Evolutionary conservation across 1,140 invertebrate genomes (phyloP).

Genomic region (Gryllus bimaculatus): DNA sequence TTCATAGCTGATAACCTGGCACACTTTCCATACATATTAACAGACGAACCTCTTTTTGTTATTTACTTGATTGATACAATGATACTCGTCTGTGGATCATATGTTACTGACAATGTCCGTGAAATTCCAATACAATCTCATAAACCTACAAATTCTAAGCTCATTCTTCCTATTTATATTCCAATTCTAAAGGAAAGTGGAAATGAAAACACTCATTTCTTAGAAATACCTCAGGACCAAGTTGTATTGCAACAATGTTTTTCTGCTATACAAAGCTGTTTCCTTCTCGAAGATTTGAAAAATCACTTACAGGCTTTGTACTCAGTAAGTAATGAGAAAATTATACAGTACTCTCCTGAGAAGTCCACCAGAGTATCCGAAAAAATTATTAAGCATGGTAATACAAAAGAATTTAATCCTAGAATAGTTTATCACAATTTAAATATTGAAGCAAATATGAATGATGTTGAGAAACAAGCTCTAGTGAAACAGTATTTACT

Average conservation of each 20-base stretch:
- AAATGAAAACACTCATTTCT: neutral
- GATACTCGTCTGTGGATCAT: neutral
- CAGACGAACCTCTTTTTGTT: neutral
- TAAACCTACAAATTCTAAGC: too few species aligned
- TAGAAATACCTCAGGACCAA: neutral
- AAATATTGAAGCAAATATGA: too few species aligned
- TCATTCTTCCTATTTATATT: too few species aligned
- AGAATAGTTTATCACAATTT: neutral
- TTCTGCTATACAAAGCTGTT: neutral
- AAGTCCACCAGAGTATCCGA: neutral
- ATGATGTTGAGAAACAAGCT: too few species aligned
- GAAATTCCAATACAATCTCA: neutral
- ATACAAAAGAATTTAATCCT: neutral
- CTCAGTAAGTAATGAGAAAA: neutral
- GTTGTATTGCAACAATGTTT: neutral
- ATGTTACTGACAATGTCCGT: neutral
- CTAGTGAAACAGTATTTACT: too few species aligned
- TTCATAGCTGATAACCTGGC: neutral
- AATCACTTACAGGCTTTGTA: neutral
- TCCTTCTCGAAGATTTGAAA: neutral
- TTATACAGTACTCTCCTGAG: neutral
- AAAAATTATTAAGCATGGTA: neutral
- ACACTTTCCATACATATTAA: neutral
- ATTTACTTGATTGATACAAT: neutral
- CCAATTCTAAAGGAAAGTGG: too few species aligned